Base-by-base conservation (phyloP, 2,797 vertebrate genomes). In the Periophthalmus magnuspinnatus region DNA sequence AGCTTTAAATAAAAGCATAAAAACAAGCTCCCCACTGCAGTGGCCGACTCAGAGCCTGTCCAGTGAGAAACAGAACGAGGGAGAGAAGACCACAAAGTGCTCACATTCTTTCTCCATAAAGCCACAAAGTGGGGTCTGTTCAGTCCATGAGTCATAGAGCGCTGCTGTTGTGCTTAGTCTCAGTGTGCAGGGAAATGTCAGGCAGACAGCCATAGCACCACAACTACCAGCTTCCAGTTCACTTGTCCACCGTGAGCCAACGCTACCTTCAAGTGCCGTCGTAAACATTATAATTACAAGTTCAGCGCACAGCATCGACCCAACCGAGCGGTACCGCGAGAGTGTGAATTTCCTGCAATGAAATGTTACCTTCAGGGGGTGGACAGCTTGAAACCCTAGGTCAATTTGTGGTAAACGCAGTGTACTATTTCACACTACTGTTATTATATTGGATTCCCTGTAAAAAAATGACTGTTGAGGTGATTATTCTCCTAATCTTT, bases 111-210 rank as follows among this genome's bases (percentile, higher is more conserved):
- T 87, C 84, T 76, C 82, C 82, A 90, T 90, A 89, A 91, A 91
- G 88, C 89, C 89, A 92, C 90, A 92, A 87, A 92, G 90, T 88
- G 87, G 83, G 88, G 90, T 87, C 89, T 92, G 91, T 92, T 91
- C 86, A 87, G 82, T 21, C 76, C 81, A 78, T 91, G 91, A 91
- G 86, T 93, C 91, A 91, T 88, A 90, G 87, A 92, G 86, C 86
- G 84, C 74, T 82, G 80, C 87, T 92, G 89, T 92, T 91, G 82
- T 92, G 90, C 90, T 90, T 88, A 83, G 88, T 89, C 84, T 92
- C 87, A 80, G 81, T 83, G 83, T 86, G 84, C 86, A 90, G 86
- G 84, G 87, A 92, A 89, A 91, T 89, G 84, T 88, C 87, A 90
- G 86, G 82, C 87, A 91, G 86, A 87, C 84, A 86, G 82, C 82